Evolutionary conservation across 1,140 invertebrate genomes (phyloP).

Genomic region (Trinorchestia longiramus): DNA sequence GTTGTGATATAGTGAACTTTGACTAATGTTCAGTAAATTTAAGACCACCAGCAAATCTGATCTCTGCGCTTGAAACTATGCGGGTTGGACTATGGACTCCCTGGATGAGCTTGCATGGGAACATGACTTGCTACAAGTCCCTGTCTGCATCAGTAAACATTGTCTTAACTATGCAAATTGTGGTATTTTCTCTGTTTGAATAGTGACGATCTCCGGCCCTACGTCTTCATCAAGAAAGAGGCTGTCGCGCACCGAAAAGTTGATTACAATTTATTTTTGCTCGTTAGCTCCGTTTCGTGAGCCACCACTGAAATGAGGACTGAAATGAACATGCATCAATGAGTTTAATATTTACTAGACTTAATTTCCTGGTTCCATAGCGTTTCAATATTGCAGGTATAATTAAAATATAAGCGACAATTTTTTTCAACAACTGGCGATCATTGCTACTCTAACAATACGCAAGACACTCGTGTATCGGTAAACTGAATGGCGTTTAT

Average conservation of each 20-base stretch:
- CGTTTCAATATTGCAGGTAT: too few species aligned
- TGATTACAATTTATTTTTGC: background rate
- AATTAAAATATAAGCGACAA: too few species aligned
- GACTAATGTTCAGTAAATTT: too few species aligned
- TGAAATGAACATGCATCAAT: background rate
- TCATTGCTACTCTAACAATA: too few species aligned
- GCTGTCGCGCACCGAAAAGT: background rate
- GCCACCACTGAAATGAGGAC: background rate
- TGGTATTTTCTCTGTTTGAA: background rate
- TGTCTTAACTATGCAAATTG: background rate
- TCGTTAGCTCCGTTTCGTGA: background rate
- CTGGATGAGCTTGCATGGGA: background rate
- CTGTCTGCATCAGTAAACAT: background rate
- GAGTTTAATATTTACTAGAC: too few species aligned
- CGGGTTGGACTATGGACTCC: background rate
- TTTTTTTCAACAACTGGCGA: too few species aligned
- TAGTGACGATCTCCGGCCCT: background rate
- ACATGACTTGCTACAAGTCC: background rate
- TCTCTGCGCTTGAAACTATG: background rate
- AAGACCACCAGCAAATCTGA: too few species aligned
- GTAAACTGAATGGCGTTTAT: too few species aligned
- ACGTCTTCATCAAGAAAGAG: background rate
- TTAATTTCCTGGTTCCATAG: too few species aligned
- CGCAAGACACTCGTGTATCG: too few species aligned
- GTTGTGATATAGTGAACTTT: too few species aligned